Base-by-base conservation (phyloP, 2,888 invertebrate species). In the Pollenia griseotomentosa region DNA sequence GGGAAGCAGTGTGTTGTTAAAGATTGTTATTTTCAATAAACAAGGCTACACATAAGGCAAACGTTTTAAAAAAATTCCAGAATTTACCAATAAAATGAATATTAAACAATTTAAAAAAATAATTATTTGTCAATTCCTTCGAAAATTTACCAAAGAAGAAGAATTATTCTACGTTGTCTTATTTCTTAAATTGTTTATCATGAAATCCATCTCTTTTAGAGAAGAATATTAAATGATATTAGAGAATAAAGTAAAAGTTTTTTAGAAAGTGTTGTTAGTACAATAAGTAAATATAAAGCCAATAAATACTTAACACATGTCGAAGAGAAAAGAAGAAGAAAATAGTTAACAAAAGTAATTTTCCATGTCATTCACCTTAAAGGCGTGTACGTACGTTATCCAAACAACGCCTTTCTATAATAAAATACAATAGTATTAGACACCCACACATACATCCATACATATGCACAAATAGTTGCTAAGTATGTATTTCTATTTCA, bases 321-420 rank as follows among this genome's bases (percentile, higher is more conserved):
- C 12, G 59, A 48, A 11, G 19, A 19, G 33, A 59, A 42, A 55
- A 40, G 19, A 14, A 44, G 59, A 73, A 42, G 16, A 42, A 73
- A 68, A 73, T 61, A 77, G 71, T 71, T 77, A 16, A 71, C 57
- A 66, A 73, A 82, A 82, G 81, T 73, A 77, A 81, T 85, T 81
- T 71, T 81, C 80, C 85, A 80, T 85, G 81, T 81, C 85, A 75
- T 80, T 81, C 80, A 81, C 70, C 80, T 77, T 53, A 63, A 73
- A 66, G 77, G 85, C 81, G 81, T 77, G 73, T 77, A 53, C 57
- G 44, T 70, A 77, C 51, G 71, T 71, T 55, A 71, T 51, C 75
- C 51, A 40, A 70, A 75, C 61, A 71, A 75, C 73, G 77, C 83
- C 77, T 70, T 65, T 46, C 40, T 40, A 46, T n/a, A 77, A 77